A percentile compares a stretch with the other conserved stretches of the same genome.
These are phyloP conservation scores for Mus musculus DNA, from an alignment of 2,113 vertebrate genomes.

Conservation along the genomic window GRCm39 chr13:57362001-57362500, in stretches of 20 bases:
- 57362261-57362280: neutral
- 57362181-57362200: neutral
- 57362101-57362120: neutral
- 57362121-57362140: neutral
- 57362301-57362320: neutral
- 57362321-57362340: neutral
- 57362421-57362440: neutral
- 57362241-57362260: neutral
- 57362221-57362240: neutral
- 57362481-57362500: neutral
- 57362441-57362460: neutral
- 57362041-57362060: neutral
- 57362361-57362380: neutral
- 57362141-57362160: neutral
- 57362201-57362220: neutral
- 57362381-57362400: neutral
- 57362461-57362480: neutral
- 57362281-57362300: neutral
- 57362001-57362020: no score
- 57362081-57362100: neutral
- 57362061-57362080: neutral
- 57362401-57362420: neutral
- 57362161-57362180: neutral
- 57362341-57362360: neutral
- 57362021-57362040: neutral